These are phyloP conservation scores for Nematostella vectensis DNA, from an alignment of 92 coral and sea anemone genomes.

Conservation along the genomic window DNA sequence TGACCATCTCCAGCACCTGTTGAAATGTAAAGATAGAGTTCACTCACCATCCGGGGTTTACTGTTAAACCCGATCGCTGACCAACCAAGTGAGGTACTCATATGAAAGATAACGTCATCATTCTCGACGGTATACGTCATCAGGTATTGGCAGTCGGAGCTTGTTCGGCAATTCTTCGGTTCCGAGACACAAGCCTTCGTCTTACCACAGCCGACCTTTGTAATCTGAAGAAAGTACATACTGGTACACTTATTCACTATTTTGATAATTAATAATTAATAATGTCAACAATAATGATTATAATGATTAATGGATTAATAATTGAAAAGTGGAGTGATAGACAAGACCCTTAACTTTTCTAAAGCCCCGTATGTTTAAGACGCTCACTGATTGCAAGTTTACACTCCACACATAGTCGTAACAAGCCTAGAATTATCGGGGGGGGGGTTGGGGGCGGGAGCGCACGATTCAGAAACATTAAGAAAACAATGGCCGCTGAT, in stretches of 20 bases:
- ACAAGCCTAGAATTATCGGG: no score
- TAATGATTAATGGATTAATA: no score
- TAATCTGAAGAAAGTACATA: constrained; percentile 21
- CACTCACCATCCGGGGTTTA: constrained; percentile 44
- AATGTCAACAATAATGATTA: no score
- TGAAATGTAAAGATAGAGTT: no score
- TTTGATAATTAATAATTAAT: no score
- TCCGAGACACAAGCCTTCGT: constrained; percentile 59
- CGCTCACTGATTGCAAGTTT: not conserved
- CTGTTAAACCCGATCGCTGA: constrained; percentile 64
- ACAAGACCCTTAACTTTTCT: not conserved
- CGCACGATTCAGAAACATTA: no score
- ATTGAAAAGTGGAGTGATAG: no score
- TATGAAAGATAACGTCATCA: constrained; percentile 38
- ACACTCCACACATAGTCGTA: not conserved
- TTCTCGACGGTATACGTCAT: constrained; percentile 47
- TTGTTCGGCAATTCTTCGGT: constrained; percentile 41
- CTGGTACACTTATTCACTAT: no score
- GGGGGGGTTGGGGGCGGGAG: no score
- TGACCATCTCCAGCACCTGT: no score
- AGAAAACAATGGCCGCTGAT: no score
- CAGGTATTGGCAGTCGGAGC: constrained; percentile 45
- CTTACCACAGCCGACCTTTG: constrained; percentile 49
- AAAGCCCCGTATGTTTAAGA: not conserved
- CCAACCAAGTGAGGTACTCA: constrained; percentile 53